Conservation (phyloP, 2,113 vertebrate genomes). For the Neofelis nebulosa region DNA sequence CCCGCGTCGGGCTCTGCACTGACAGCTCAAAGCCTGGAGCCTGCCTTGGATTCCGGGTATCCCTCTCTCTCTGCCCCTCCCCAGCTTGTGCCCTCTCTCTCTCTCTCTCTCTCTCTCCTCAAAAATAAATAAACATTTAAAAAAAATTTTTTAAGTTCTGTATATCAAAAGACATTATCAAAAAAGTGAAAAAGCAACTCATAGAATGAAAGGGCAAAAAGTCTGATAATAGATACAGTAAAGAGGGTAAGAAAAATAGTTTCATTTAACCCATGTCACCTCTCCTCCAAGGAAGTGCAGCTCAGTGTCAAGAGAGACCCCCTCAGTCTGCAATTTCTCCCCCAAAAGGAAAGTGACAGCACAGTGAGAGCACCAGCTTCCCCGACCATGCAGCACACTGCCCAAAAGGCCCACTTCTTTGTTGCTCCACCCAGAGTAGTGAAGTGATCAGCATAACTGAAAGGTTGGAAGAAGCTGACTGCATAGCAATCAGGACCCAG, state of each 20-base stretch:
- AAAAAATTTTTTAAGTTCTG: not conserved
- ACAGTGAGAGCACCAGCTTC: not conserved
- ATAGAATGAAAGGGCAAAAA: not conserved
- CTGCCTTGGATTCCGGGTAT: no score
- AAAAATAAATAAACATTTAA: no score
- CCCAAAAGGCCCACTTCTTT: not conserved
- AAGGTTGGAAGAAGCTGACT: not conserved
- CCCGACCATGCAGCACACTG: not conserved
- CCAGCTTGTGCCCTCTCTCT: no score
- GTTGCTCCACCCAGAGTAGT: not conserved
- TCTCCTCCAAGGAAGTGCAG: not conserved
- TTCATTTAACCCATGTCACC: not conserved
- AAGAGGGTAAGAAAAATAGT: not conserved
- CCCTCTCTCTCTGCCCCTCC: no score
- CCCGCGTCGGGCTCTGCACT: no score
- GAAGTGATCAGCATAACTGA: not conserved
- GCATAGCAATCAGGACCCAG: not conserved
- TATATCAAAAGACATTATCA: not conserved
- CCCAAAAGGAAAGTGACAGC: not conserved
- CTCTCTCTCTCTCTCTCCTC: no score
- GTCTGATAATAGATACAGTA: not conserved
- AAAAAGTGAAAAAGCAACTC: not conserved
- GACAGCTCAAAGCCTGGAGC: no score
- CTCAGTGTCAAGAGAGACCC: not conserved
- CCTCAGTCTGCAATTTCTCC: not conserved